Evolutionary conservation across 2,113 vertebrate species (phyloP), one percentile per base, ranked within the genome.

Genomic region (Myotis yumanensis): DNA sequence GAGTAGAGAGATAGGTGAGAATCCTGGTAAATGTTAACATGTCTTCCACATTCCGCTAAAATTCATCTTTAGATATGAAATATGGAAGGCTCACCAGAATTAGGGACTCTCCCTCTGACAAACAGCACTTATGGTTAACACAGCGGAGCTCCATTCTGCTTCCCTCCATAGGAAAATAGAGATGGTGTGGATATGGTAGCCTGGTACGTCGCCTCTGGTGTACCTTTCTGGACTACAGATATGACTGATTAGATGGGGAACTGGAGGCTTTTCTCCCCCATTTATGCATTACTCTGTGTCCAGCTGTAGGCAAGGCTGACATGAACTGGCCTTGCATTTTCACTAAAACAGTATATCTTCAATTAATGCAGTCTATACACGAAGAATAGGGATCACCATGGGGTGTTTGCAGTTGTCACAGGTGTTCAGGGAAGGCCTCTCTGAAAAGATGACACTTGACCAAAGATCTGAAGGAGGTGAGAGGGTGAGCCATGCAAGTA

Each of bases 41-140:
- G 79, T 84, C 37, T 94, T 89, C 84, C 20, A 84, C 37, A 35
- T 92, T 89, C 62, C 79, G 35, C 71, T 80, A 48, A 91, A 88
- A 79, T 77, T 72, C 54, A 84, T 54, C 32, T 59, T 91, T 66
- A 88, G 52, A 73, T 51, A 64, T 72, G 43, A 79, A 88, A 69
- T 83, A 73, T 28, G 9, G 71, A 40, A 48, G 84, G 84, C 72
- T 51, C 86, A 35, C 40, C 28, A 73, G 43, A 79, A 14, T 54
- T 2, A 16, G 69, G 52, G 16, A n/a, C 6, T 40, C 69, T 69
- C 37, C 82, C 28, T 86, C 35, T 64, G 40, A 51, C 83, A 40
- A 84, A n/a, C 4, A 87, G 62, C 28, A 18, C 83, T 83, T 84
- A 22, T 7, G 30, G 64, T 17, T 66, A 71, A 51, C 77, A 83